These are phyloP conservation scores for Rhea pennata DNA, from an alignment of 2,113 vertebrate species.

Conservation along the genomic window DNA sequence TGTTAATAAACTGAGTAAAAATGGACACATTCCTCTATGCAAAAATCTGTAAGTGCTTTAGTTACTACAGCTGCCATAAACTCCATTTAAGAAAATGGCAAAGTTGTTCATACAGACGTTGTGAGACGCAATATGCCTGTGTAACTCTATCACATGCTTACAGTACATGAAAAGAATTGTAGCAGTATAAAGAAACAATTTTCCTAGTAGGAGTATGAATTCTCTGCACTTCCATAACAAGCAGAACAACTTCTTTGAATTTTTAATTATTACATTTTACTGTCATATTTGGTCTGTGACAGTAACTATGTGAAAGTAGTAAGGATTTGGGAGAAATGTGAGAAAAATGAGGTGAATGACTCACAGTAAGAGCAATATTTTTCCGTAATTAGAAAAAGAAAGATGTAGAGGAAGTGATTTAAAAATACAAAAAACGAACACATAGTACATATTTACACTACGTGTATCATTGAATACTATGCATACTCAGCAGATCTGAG, in stretches of 20 bases:
- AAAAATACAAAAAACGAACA: neutral
- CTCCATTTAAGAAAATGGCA: neutral
- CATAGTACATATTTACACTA: neutral
- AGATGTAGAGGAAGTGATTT: neutral
- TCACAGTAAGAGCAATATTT: neutral
- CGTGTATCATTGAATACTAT: no score
- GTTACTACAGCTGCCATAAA: neutral
- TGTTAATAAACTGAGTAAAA: slow-evolving; percentile 18
- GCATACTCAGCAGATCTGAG: neutral
- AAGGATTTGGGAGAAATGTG: neutral
- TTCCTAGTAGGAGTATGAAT: neutral
- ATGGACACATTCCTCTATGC: neutral
- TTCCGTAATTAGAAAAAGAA: neutral
- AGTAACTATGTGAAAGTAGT: neutral
- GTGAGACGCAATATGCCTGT: neutral
- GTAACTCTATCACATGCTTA: neutral
- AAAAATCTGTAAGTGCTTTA: neutral
- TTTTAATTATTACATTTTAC: neutral
- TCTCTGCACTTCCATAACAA: neutral
- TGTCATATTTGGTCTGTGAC: neutral
- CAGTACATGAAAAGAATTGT: neutral
- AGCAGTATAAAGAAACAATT: neutral
- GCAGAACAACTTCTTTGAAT: neutral
- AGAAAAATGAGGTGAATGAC: neutral
- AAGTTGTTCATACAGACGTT: neutral